phyloP scores from a whole-genome alignment of 1,140 invertebrate genomes.

The Aphidius ervi region DNA sequence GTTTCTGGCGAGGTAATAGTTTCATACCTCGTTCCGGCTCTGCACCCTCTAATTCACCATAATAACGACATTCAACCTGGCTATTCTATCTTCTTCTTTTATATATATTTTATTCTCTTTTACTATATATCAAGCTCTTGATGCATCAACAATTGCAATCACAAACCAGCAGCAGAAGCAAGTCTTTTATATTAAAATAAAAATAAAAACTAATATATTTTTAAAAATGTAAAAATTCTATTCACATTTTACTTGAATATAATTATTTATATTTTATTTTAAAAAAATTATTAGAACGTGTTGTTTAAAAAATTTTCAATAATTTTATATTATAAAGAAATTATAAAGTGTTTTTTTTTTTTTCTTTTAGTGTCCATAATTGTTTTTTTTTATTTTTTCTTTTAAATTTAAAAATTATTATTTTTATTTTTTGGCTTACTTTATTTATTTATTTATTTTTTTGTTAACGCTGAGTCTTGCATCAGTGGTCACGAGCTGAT shows the following conservation, averaged over 20 bases:
- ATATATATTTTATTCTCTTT: not conserved
- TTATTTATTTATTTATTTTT: slow-evolving; percentile 5
- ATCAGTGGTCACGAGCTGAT: slow-evolving; percentile 49
- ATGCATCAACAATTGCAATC: not conserved
- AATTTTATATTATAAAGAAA: no score
- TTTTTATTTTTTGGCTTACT: no score
- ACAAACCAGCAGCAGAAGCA: no score
- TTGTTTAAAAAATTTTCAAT: no score
- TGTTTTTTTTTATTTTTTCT: no score
- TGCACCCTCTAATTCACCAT: slow-evolving; percentile 54
- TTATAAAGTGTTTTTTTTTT: no score
- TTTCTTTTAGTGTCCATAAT: no score
- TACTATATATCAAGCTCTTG: not conserved
- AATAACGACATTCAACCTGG: slow-evolving; percentile 54
- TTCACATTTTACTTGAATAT: no score
- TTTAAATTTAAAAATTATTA: no score
- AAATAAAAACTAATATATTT: not conserved
- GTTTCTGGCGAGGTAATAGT: slow-evolving; percentile 52
- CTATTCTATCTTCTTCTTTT: slow-evolving; percentile 37
- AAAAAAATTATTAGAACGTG: no score
- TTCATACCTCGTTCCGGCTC: slow-evolving; percentile 55
- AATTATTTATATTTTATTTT: no score
- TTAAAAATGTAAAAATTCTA: no score
- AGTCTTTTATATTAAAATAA: not conserved
- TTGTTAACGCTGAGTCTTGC: slow-evolving; percentile 31